Evolutionary conservation across 2,888 invertebrate genomes (phyloP).

Genomic region (Slavum lentiscoides): DNA sequence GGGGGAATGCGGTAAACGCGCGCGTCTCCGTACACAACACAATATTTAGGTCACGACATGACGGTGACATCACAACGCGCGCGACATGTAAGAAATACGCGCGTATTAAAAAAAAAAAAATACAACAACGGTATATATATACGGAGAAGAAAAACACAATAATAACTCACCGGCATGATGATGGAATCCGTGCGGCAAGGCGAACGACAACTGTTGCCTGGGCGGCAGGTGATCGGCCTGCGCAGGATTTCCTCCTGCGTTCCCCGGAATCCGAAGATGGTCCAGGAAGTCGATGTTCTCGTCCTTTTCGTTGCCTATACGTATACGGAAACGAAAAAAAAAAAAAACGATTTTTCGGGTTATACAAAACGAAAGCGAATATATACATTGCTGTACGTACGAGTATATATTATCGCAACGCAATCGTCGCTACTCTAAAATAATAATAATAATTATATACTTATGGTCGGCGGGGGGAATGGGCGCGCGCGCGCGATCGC

Average conservation of each 20-base stretch:
- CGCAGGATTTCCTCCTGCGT: conserved; percentile 30
- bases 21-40: neutral
- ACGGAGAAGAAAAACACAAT: no score
- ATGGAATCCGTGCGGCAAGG: conserved; percentile 45
- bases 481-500: neutral
- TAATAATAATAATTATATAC: neutral
- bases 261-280: conserved; percentile 41
- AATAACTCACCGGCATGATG: conserved; percentile 43
- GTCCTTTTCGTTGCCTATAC: conserved; percentile 50
- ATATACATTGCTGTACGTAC: no score
- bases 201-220: conserved; percentile 48
- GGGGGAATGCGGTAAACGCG: conserved; percentile 26
- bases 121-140: no score
- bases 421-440: no score
- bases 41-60: conserved; percentile 26
- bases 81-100: neutral
- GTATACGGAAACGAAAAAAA: neutral
- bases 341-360: neutral
- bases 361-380: neutral
- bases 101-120: no score
- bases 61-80: neutral
- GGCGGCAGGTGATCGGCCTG: conserved; percentile 35
- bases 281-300: conserved; percentile 51
- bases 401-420: no score
- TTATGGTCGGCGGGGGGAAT: neutral